Conservation (phyloP, 2,797 vertebrate species). For the Argya squamiceps region DNA sequence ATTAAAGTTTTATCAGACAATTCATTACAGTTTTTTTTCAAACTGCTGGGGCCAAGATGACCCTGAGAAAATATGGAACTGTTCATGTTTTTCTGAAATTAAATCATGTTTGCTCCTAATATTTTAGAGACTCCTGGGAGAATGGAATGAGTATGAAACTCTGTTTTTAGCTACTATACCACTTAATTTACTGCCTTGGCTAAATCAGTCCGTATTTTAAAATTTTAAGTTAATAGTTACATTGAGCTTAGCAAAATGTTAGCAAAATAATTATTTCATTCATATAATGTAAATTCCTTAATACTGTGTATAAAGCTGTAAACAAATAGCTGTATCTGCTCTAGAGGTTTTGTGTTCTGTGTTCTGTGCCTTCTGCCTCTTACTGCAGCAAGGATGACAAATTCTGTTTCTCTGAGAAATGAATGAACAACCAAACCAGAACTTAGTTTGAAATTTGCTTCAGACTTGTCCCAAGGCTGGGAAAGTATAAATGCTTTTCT, state of each 20-base stretch:
- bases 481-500: not conserved
- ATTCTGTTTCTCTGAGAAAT: not conserved
- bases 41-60: not conserved
- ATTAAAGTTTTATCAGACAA: no score
- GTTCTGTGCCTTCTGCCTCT: not conserved
- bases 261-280: not conserved
- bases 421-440: not conserved
- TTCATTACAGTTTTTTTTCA: no score
- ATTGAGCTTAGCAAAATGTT: not conserved
- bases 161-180: not conserved
- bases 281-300: not conserved
- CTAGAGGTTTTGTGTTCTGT: not conserved
- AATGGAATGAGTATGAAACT: not conserved
- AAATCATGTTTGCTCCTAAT: not conserved
- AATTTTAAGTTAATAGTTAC: not conserved
- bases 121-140: not conserved
- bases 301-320: not conserved
- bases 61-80: not conserved
- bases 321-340: not conserved
- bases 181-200: not conserved
- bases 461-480: not conserved
- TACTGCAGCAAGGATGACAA: not conserved
- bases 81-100: not conserved
- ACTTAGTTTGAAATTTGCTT: not conserved
- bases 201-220: not conserved